Evolutionary conservation across 2,888 invertebrate species (phyloP).

Genomic region (Himalopsyche japonica): DNA sequence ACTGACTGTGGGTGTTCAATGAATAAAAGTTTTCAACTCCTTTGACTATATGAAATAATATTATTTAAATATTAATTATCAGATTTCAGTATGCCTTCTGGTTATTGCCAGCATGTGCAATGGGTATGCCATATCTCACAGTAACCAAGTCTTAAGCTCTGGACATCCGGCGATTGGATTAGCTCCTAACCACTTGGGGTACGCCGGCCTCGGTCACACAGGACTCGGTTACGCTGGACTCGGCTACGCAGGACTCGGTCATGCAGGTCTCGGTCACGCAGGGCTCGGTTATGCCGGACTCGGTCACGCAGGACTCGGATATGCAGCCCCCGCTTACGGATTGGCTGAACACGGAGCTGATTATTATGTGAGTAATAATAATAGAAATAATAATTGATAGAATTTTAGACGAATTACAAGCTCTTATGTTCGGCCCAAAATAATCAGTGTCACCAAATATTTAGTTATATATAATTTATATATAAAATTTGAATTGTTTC

Average conservation of each 20-base stretch:
- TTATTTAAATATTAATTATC: background rate
- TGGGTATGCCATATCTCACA: background rate
- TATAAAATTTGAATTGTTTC: too few relatives aligned
- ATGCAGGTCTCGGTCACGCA: background rate
- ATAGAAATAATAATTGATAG: too few relatives aligned
- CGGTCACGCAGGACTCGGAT: slow-evolving; percentile 3
- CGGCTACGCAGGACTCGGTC: background rate
- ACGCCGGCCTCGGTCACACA: background rate
- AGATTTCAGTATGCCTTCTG: background rate
- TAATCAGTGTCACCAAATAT: too few relatives aligned
- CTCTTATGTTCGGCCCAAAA: too few relatives aligned
- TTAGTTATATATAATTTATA: too few relatives aligned
- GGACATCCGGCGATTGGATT: background rate
- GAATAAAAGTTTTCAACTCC: too few relatives aligned
- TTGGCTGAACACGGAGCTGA: background rate
- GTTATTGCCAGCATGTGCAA: background rate
- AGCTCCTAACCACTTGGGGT: background rate
- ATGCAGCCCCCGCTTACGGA: slow-evolving; percentile 3
- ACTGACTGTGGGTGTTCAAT: too few relatives aligned
- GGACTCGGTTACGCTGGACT: background rate
- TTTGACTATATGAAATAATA: too few relatives aligned
- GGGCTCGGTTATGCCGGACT: background rate
- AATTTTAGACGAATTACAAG: too few relatives aligned
- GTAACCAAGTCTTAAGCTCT: background rate
- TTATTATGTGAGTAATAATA: background rate